These are phyloP conservation scores for Electrophaes corylata DNA, from an alignment of 2,888 invertebrate genomes.

Conservation along the genomic window DNA sequence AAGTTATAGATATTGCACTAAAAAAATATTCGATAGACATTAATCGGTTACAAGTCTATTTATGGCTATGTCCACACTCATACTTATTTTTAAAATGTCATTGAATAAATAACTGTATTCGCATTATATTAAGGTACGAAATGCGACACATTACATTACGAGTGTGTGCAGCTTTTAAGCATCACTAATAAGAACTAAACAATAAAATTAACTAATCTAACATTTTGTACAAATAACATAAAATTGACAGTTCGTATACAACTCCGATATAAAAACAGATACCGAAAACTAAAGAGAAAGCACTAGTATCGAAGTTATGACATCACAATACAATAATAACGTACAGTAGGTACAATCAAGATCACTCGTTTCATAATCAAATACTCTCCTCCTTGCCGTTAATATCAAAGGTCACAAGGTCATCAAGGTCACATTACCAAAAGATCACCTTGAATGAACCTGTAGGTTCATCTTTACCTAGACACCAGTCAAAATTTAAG, in stretches of 20 bases:
- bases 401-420: constrained; percentile 14
- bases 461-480: no score
- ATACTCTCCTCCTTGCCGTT: constrained; percentile 14
- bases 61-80: not conserved
- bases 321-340: constrained; percentile 26
- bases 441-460: no score
- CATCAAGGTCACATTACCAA: constrained; percentile 4
- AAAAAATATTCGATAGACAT: constrained; percentile 15
- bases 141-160: not conserved
- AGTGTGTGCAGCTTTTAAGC: constrained; percentile 7
- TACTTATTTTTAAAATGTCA: not conserved
- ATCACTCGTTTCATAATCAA: constrained; percentile 36
- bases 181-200: constrained; percentile 19
- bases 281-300: constrained; percentile 24
- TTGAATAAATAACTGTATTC: not conserved
- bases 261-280: constrained; percentile 16
- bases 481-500: not conserved
- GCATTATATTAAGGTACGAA: not conserved
- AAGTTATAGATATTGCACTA: constrained; percentile 21
- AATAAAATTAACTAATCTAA: constrained; percentile 48
- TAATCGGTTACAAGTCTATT: constrained; percentile 9
- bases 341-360: constrained; percentile 33
- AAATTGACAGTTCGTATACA: constrained; percentile 51
- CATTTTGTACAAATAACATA: constrained; percentile 50
- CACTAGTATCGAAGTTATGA: constrained; percentile 25